A percentile compares a stretch with the other conserved stretches of the same genome.
These are phyloP conservation scores for Graptemys geographica DNA, from an alignment of 2,797 vertebrate species.

Conservation along the genomic window DNA sequence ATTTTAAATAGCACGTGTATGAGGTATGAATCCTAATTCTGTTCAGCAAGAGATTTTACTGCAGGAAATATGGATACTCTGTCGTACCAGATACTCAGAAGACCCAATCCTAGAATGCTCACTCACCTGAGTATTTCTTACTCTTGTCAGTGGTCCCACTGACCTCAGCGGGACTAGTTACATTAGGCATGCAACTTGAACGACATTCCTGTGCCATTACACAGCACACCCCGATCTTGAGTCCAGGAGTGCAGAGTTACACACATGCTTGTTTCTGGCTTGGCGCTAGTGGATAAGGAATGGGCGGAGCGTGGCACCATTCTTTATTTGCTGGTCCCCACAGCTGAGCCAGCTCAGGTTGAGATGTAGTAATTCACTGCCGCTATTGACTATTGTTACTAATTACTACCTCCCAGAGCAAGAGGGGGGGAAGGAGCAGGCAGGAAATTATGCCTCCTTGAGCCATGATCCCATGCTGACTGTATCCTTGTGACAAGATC, in stretches of 20 bases:
- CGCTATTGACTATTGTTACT: neutral
- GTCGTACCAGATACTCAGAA: neutral
- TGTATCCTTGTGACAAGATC: neutral
- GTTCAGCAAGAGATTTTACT: slow-evolving; percentile 4
- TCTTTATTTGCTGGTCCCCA: neutral
- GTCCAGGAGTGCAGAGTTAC: neutral
- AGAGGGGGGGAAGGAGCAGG: neutral
- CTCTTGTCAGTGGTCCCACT: neutral
- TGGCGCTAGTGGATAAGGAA: neutral
- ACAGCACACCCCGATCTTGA: neutral
- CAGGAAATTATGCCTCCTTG: neutral
- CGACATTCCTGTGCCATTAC: fast-evolving
- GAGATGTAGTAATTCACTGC: neutral
- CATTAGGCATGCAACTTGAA: neutral
- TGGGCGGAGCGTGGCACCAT: neutral
- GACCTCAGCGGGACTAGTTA: neutral
- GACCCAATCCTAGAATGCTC: neutral
- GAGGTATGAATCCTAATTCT: neutral
- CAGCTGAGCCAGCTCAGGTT: neutral
- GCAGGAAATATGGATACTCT: neutral
- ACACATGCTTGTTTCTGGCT: neutral
- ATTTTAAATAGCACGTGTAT: neutral
- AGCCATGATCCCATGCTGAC: neutral
- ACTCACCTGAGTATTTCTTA: neutral
- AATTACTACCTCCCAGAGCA: neutral